Percentiles rank a stretch among this genome's conserved stretches.
These are phyloP conservation scores for Falco novaeseelandiae DNA, from an alignment of 2,797 vertebrate species.

Conservation along the genomic window DNA sequence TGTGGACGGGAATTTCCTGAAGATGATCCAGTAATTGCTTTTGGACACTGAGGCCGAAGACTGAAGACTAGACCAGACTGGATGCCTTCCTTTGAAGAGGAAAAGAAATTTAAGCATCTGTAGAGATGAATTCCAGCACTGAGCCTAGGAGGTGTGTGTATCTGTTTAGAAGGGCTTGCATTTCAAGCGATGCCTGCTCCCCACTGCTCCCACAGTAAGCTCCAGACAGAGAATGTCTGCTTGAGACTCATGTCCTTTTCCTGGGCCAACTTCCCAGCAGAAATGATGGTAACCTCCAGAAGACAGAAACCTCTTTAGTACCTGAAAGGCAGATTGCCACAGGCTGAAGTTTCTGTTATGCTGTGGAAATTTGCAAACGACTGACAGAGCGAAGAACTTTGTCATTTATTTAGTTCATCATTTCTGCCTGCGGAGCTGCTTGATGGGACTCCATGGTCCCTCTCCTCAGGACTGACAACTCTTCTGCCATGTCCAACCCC, in stretches of 20 bases:
- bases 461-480: background rate
- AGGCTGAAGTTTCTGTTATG: background rate
- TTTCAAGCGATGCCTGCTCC: background rate
- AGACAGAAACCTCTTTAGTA: background rate
- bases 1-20: background rate
- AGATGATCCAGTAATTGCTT: background rate
- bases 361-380: background rate
- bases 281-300: background rate
- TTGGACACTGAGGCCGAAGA: background rate
- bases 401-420: background rate
- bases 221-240: background rate
- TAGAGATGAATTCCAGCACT: background rate
- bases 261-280: background rate
- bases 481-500: background rate
- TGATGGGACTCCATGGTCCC: background rate
- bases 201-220: background rate
- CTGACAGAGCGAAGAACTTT: background rate
- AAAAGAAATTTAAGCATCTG: background rate
- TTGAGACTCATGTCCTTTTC: background rate
- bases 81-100: background rate
- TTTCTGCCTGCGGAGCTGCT: background rate
- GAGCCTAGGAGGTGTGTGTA: background rate
- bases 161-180: background rate
- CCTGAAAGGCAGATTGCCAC: background rate
- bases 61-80: background rate